Base-by-base conservation (phyloP, 2,797 vertebrate genomes). In the Lutjanus argentimaculatus region DNA sequence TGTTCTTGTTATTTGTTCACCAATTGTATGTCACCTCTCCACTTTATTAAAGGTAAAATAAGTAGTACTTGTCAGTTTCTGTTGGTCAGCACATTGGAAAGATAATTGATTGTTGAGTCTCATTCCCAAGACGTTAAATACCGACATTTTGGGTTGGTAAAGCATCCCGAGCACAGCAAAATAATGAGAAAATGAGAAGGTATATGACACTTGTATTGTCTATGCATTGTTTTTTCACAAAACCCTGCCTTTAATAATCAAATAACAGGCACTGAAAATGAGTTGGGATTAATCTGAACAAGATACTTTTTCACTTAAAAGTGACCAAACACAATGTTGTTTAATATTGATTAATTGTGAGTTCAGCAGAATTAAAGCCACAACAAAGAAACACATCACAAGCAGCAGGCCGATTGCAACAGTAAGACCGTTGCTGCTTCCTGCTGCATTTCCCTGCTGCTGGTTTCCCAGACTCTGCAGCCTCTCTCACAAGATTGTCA, bases 401-500 rank as follows among this genome's bases (percentile, higher is more conserved):
- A 45, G 19, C 52, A 75, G 56, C 46, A 45, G 40, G 36, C 55
- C 22, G 42, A 12, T 13, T n/a, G 25, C 25, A 66, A 25, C 36
- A 48, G 45, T 19, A 8, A 72, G 11, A 71, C 25, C 8, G 21
- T 40, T 13, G 13, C 56, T 73, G 74, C 72, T 80, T 77, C 72
- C 55, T 71, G 75, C 75, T 83, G 71, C 75, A 80, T 69, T 89
- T 78, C 58, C 17, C 57, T 40, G 10, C 56, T 53, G 19, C 84
- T 74, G 76, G 49, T 87, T 82, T 87, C 79, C 42, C 71, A 61
- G 63, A 85, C 78, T 87, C 80, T 82, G 58, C 70, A 72, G 72
- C 75, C 56, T 89, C 67, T 79, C 72, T 82, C 80, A 82, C 84
- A 79, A 82, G 52, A 89, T 48, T 82, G 78, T 53, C 71, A 84